Evolutionary conservation across 2,113 vertebrate genomes (phyloP).

Genomic region (Neotragus moschatus): DNA sequence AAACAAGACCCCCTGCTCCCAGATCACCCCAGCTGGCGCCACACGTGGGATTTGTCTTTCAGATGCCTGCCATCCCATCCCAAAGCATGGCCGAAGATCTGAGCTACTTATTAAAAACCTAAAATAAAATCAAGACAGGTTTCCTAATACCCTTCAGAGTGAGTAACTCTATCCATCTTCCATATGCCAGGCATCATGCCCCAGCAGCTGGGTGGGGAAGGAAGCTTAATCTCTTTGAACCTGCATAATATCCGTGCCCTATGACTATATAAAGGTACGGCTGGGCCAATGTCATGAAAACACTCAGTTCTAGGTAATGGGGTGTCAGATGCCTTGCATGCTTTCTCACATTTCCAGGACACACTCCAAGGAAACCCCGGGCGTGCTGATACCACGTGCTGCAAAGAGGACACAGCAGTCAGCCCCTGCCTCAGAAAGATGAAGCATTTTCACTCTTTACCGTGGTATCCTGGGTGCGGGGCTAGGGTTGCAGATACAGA

Average conservation of each 20-base stretch:
- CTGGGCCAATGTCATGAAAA: not conserved
- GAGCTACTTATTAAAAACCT: not conserved
- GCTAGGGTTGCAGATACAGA: not conserved
- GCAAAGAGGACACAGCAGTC: rapidly evolving
- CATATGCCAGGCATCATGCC: not conserved
- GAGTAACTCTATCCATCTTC: not conserved
- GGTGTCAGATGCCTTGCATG: not conserved
- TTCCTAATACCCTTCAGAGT: not conserved
- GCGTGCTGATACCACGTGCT: rapidly evolving
- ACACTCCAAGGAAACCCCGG: not conserved
- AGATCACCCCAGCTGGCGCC: not conserved
- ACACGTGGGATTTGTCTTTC: not conserved
- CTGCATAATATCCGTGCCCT: not conserved
- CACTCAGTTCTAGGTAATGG: rapidly evolving
- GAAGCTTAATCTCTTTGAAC: not conserved
- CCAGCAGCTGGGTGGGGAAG: not conserved
- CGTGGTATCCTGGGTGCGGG: not conserved
- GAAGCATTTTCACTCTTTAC: not conserved
- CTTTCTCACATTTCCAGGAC: not conserved
- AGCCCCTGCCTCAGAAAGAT: not conserved
- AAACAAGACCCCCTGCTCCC: not conserved
- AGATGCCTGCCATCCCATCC: not conserved
- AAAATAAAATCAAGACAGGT: not conserved
- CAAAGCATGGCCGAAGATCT: not conserved
- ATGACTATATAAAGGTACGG: not conserved